Evolutionary conservation across 1,140 invertebrate genomes (phyloP).

Genomic region (Drosophila aff.): DNA sequence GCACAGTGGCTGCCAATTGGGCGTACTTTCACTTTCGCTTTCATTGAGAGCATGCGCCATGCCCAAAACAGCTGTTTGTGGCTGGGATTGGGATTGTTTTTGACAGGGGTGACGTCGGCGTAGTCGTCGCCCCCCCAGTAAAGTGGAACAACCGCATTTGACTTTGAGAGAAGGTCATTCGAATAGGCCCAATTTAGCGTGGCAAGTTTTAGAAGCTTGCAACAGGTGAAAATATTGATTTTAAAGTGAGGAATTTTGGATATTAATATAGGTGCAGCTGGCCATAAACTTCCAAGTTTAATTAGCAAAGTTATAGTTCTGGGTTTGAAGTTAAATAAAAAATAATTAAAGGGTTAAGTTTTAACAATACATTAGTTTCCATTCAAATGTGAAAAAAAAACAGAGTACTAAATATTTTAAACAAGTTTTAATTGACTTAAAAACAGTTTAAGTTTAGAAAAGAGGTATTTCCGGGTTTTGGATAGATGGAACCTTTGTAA

Average conservation of each 20-base stretch:
- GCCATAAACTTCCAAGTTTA: no score
- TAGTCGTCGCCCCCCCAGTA: neutral
- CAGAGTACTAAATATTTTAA: neutral
- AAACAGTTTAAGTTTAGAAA: neutral
- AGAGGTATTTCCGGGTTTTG: neutral
- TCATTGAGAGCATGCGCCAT: slow-evolving; percentile 64
- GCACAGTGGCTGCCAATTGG: slow-evolving; percentile 6
- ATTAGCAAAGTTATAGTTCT: neutral
- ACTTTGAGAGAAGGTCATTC: slow-evolving; percentile 76
- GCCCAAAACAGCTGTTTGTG: slow-evolving; percentile 59
- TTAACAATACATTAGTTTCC: neutral
- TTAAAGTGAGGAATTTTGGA: neutral
- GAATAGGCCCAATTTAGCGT: slow-evolving; percentile 7
- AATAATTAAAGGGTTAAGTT: neutral
- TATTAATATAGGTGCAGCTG: neutral
- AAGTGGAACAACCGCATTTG: slow-evolving; percentile 56
- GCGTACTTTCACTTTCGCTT: slow-evolving; percentile 65
- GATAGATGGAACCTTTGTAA: no score
- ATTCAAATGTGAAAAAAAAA: neutral
- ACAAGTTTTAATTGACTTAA: neutral
- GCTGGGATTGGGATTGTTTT: slow-evolving; percentile 13
- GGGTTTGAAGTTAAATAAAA: neutral
- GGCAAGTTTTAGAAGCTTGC: slow-evolving; percentile 35
- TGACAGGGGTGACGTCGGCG: slow-evolving; percentile 27
- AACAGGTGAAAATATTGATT: slow-evolving; percentile 35